Conservation (phyloP, 2,888 invertebrate genomes). For the Cerceris ruficornis region DNA sequence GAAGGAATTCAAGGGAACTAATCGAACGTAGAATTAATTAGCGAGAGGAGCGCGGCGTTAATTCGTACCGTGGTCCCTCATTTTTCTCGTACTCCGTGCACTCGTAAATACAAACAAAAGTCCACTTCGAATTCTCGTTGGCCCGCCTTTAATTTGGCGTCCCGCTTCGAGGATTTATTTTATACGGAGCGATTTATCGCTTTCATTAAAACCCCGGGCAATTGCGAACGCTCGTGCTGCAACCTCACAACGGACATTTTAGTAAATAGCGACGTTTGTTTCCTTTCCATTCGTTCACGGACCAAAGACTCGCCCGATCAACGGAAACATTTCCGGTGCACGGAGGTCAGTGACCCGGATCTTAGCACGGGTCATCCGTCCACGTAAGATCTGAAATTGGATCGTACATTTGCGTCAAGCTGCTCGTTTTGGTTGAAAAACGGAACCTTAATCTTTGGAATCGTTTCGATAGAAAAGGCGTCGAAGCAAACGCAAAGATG, state of each 20-base stretch:
- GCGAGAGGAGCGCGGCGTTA: slow-evolving; percentile 7
- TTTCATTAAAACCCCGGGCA: slow-evolving; percentile 64
- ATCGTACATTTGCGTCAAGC: no score
- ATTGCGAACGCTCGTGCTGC: slow-evolving; percentile 16
- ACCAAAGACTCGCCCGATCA: neutral
- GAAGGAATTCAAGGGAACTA: neutral
- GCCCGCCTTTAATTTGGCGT: slow-evolving; percentile 39
- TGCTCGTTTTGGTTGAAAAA: no score
- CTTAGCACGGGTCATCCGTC: no score
- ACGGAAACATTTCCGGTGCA: neutral
- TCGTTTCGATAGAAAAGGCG: neutral
- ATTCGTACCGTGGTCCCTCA: slow-evolving; percentile 5
- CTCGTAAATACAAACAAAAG: slow-evolving; percentile 22
- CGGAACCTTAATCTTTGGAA: no score
- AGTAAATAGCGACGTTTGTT: slow-evolving; percentile 13
- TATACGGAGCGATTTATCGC: slow-evolving; percentile 63
- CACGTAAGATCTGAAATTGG: no score
- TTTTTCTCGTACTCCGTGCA: slow-evolving; percentile 14
- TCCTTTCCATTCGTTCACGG: neutral
- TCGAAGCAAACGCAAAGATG: no score
- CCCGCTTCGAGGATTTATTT: slow-evolving; percentile 61
- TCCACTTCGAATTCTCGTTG: slow-evolving; percentile 27
- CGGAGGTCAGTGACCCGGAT: slow-evolving; percentile 31
- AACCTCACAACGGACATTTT: slow-evolving; percentile 3
- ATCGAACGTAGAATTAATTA: slow-evolving; percentile 22